Percentiles rank a stretch among this genome's conserved stretches.
Evolutionary conservation across 2,113 vertebrate genomes (phyloP).

Genomic region (Scytalopus superciliaris): DNA sequence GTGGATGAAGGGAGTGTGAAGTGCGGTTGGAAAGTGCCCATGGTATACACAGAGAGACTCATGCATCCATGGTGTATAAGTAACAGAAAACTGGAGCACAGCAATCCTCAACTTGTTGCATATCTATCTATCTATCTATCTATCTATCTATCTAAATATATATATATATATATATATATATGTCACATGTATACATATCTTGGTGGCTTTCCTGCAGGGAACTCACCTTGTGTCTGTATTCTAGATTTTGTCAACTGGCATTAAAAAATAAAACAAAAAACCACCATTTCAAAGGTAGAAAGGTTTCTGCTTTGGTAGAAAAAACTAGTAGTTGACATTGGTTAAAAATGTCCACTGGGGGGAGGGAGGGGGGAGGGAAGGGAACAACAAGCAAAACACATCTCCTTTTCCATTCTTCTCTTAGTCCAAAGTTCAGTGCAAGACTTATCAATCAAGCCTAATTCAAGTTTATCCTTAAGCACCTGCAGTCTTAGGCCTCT

Average conservation of each 20-base stretch:
- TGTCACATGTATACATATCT: background rate
- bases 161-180: no score
- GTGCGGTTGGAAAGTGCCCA: fast-evolving
- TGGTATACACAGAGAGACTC: background rate
- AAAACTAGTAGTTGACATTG: background rate
- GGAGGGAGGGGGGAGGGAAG: no score
- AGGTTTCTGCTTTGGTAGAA: background rate
- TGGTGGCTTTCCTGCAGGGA: background rate
- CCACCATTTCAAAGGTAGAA: background rate
- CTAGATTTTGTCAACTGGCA: background rate
- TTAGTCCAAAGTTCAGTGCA: background rate
- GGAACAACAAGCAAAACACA: fast-evolving
- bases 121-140: no score
- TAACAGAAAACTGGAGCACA: background rate
- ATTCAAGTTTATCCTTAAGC: background rate
- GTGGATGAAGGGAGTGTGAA: background rate
- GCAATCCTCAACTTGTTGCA: background rate
- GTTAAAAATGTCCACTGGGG: background rate
- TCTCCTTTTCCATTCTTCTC: background rate
- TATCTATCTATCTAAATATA: no score
- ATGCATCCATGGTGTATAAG: fast-evolving
- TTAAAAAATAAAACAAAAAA: background rate
- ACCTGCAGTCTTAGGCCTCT: background rate
- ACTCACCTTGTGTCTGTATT: background rate
- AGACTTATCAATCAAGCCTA: background rate